Evolutionary conservation across 2,888 invertebrate genomes (phyloP).

Genomic region (Drosophila cracens): DNA sequence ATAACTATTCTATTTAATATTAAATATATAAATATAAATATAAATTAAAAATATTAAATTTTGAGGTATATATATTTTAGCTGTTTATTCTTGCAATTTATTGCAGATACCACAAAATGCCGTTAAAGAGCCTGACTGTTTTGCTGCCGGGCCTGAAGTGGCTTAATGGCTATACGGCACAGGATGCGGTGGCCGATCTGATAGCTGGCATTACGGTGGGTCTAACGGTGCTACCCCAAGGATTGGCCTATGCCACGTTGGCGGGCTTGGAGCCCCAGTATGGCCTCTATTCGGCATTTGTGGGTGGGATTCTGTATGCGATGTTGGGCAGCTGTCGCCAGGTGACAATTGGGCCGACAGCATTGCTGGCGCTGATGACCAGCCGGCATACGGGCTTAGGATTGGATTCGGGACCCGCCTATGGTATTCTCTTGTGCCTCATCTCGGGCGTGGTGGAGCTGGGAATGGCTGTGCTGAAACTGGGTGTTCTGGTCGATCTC

Average conservation of each 20-base stretch:
- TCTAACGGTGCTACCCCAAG: slow-evolving; percentile 93
- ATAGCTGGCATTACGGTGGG: slow-evolving; percentile 97
- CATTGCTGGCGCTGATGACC: slow-evolving; percentile 95
- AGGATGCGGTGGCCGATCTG: slow-evolving; percentile 92
- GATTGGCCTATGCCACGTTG: slow-evolving; percentile 95
- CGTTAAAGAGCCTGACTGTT: slow-evolving; percentile 53
- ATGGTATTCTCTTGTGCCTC: slow-evolving; percentile 93
- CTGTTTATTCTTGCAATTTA: background rate
- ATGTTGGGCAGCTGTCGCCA: slow-evolving; percentile 95
- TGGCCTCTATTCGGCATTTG: slow-evolving; percentile 97
- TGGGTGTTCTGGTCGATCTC: slow-evolving; percentile 95
- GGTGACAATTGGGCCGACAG: slow-evolving; percentile 96
- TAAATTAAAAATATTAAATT: too few relatives aligned
- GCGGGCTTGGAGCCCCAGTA: slow-evolving; percentile 96
- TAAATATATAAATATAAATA: too few relatives aligned
- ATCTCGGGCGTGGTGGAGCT: slow-evolving; percentile 92
- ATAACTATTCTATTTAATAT: background rate
- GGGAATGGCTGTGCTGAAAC: slow-evolving; percentile 92
- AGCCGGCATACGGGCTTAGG: slow-evolving; percentile 86
- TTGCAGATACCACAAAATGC: slow-evolving; percentile 35
- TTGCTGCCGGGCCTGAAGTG: slow-evolving; percentile 87
- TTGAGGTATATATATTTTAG: background rate
- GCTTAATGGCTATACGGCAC: slow-evolving; percentile 91
- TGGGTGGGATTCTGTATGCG: slow-evolving; percentile 96
- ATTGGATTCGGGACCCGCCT: slow-evolving; percentile 87